These are phyloP conservation scores for Electrona antarctica DNA, from an alignment of 2,113 vertebrate genomes.

Conservation along the genomic window DNA sequence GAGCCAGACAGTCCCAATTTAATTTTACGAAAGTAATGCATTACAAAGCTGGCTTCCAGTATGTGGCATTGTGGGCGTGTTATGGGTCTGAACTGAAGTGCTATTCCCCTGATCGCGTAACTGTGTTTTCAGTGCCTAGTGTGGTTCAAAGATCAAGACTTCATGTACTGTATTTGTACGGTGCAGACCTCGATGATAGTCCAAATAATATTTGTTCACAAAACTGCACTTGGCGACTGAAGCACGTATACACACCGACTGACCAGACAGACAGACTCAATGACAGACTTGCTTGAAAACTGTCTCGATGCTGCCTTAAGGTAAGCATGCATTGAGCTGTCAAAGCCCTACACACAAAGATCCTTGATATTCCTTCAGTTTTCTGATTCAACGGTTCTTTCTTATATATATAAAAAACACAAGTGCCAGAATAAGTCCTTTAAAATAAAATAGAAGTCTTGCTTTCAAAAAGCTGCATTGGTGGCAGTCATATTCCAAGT, in stretches of 20 bases:
- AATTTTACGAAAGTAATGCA: not conserved
- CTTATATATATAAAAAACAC: constrained; percentile 27
- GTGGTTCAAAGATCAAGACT: constrained; percentile 60
- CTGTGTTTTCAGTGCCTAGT: constrained; percentile 69
- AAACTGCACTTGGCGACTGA: constrained; percentile 64
- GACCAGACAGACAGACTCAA: constrained; percentile 42
- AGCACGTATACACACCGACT: constrained; percentile 33
- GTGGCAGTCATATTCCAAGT: not conserved
- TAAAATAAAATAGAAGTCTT: constrained; percentile 60
- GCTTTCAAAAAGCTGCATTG: constrained; percentile 6
- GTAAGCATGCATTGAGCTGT: constrained; percentile 64
- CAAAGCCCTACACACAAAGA: constrained; percentile 48
- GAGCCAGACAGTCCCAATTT: not conserved
- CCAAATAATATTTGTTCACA: constrained; percentile 23
- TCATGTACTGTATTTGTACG: constrained; percentile 38
- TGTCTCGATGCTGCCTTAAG: constrained; percentile 52
- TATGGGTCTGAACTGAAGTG: constrained; percentile 60
- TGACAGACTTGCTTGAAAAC: constrained; percentile 60
- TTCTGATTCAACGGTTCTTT: constrained; percentile 53
- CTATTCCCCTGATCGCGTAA: constrained; percentile 58
- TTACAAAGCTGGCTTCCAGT: constrained; percentile 22
- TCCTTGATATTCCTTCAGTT: constrained; percentile 29
- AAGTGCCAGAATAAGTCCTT: constrained; percentile 63
- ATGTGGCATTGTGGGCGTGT: constrained; percentile 47
- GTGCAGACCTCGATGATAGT: constrained; percentile 46